Base-by-base conservation (phyloP, 92 coral and sea anemone genomes). In the Plumapathes pennacea region DNA sequence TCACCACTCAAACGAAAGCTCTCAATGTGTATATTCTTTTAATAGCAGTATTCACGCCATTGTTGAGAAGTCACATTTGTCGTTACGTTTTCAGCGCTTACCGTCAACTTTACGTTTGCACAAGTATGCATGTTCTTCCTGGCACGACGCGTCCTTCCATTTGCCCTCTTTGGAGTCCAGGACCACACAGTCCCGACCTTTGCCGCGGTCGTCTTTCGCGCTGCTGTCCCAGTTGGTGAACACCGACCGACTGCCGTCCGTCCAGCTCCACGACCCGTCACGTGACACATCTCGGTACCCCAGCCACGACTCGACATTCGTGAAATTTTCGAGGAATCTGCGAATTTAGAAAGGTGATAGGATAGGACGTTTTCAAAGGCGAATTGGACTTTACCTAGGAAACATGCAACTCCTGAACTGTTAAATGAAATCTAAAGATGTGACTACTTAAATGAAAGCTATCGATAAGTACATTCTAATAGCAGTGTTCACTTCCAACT, bases 231-330 rank as follows among this genome's bases (percentile, higher is more conserved):
- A 94, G 83, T 94, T 83, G 11, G 90, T 94, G 38, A 88, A 94
- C 25, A 94, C 97, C 4, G 89, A 79, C 32, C 86, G 56, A 40
- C 90, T 81, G 0, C 90, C 95, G 46, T 94, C 99, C 36, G 89
- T 85, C 99, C 99, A 94, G 4, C 86, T 62, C 99, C 99, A 94
- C n/a, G 99, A 88, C 5, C 99, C 99, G 43, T 92, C 99, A 7
- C 81, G 66, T 5, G 92, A 85, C 72, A 88, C 81, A 61, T 94
- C 99, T 34, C 96, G 60, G 72, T 87, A 87, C 18, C 96, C 96
- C 25, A 87, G 64, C 96, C 96, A 87, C 1, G 96, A 84, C 36
- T 87, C 96, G 17, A 60, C 73, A 57, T 77, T 72, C 42, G 96
- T 87, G 51, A 87, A 87, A 69, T 87, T 87, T 52, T 87, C 96